Base-by-base conservation (phyloP, 1,140 invertebrate species). In the Dendroctonus valens region DNA sequence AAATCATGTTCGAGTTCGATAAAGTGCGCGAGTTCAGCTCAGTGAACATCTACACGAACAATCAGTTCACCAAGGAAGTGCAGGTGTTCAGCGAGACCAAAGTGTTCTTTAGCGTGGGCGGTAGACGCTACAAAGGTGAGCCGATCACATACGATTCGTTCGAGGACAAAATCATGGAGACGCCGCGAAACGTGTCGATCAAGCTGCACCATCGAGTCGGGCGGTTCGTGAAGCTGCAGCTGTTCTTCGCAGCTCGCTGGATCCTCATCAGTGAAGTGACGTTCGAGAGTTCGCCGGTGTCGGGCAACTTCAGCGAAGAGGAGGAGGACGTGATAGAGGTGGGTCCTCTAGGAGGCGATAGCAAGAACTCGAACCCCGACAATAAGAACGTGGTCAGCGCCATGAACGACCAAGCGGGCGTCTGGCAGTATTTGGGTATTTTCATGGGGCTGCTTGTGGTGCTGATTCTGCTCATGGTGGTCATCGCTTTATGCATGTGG, bases 201-300 rank as follows among this genome's bases (percentile, higher is more conserved):
- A 90, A 91, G 71, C 83, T 96, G 11, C 88, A 92, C 76, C 88
- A 94, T 72, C 85, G 91, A 6, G 84, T 95, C 38, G 93, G 91
- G 5, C 84, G 86, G 74, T 93, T 89, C 80, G 87, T 96, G 38
- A 91, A 91, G 71, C 81, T 96, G 11, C 86, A 89, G 71, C 80
- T 96, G 8, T 85, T 85, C 71, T 96, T 96, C 79, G 87, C 91
- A 6, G 85, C 91, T 5, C 83, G 86, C 58, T 96, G 93, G 93
- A 91, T 97, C 67, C 87, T 97, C 78, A 86, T 97, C 72, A 93
- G 91, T 78, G 94, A 96, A 81, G 83, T 96, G 51, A 86, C 86
- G 6, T 93, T 92, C 73, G 88, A 91, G 72, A 92, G 90, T 9
- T 87, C 69, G 8, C 67, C 71, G 7, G 69, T 75, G 26, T 72